Conservation (phyloP, 2,888 invertebrate genomes). For the Sinopyrophorus schimmeli region DNA sequence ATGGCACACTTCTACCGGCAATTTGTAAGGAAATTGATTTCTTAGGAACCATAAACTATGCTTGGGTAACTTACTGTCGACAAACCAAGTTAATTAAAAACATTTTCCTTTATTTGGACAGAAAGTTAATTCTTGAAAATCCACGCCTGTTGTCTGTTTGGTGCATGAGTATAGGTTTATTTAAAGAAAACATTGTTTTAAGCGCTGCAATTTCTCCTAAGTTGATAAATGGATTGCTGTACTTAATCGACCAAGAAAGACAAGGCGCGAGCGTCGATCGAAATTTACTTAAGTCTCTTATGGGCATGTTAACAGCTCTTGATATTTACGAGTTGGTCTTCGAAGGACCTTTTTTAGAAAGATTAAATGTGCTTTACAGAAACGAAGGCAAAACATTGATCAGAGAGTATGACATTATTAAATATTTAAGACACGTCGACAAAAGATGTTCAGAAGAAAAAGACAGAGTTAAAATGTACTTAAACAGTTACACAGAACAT, state of each 20-base stretch:
- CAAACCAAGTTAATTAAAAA: constrained; percentile 97
- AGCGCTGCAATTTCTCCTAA: constrained; percentile 82
- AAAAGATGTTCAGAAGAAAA: constrained; percentile 88
- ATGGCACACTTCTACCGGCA: constrained; percentile 82
- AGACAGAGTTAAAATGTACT: constrained; percentile 83
- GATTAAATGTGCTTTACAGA: constrained; percentile 86
- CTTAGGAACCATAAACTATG: constrained; percentile 83
- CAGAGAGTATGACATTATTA: constrained; percentile 85
- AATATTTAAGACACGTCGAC: constrained; percentile 76
- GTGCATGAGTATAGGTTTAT: constrained; percentile 93
- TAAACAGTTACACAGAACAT: constrained; percentile 87
- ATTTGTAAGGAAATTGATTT: constrained; percentile 84
- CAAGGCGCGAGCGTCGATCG: constrained; percentile 86
- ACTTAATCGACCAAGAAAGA: constrained; percentile 87
- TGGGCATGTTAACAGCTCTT: constrained; percentile 92
- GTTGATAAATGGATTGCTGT: constrained; percentile 85
- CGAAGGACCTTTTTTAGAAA: constrained; percentile 81
- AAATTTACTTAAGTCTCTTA: constrained; percentile 83
- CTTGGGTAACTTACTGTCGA: constrained; percentile 91
- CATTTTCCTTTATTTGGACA: constrained; percentile 93
- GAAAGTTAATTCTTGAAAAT: constrained; percentile 92
- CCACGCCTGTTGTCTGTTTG: constrained; percentile 90
- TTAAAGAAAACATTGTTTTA: constrained; percentile 86
- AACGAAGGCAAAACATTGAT: constrained; percentile 87
- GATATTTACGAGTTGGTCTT: constrained; percentile 87